These are phyloP conservation scores for Calcarius lapponicus DNA, from an alignment of 2,797 vertebrate genomes.

Conservation along the genomic window DNA sequence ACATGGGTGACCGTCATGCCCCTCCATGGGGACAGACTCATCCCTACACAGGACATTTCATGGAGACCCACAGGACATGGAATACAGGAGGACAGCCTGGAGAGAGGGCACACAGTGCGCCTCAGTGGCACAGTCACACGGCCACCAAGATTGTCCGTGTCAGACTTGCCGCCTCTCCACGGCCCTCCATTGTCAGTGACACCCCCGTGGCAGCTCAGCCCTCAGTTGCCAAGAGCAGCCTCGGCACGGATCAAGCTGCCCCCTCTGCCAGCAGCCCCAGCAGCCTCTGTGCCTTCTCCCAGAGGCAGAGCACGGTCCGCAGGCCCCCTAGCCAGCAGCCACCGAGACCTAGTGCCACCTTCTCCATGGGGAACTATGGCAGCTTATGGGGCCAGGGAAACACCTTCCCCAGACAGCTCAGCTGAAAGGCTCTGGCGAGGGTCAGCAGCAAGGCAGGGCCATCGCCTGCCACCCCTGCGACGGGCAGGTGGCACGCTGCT, in stretches of 20 bases:
- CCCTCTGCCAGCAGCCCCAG: not conserved
- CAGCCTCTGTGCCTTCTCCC: not conserved
- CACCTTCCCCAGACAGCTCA: not conserved
- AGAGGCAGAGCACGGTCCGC: accelerated
- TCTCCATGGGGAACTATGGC: not conserved
- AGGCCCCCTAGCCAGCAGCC: accelerated
- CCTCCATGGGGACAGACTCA: accelerated
- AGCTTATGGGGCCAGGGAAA: not conserved
- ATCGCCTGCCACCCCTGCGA: not conserved
- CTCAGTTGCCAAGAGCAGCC: not conserved
- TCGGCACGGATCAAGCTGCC: no score
- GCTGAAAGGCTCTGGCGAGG: not conserved
- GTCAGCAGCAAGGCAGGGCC: not conserved
- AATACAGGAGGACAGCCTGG: not conserved
- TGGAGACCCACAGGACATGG: not conserved
- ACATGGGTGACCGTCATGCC: accelerated
- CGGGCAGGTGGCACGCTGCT: accelerated
- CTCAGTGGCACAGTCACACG: accelerated
- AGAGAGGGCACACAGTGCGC: not conserved
- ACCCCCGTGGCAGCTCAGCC: not conserved
- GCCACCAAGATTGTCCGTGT: not conserved
- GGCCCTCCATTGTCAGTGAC: not conserved
- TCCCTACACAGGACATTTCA: accelerated
- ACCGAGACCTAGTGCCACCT: not conserved
- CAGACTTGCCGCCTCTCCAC: not conserved